These are phyloP conservation scores for Maconellicoccus hirsutus DNA, from an alignment of 1,140 invertebrate genomes.

Conservation along the genomic window DNA sequence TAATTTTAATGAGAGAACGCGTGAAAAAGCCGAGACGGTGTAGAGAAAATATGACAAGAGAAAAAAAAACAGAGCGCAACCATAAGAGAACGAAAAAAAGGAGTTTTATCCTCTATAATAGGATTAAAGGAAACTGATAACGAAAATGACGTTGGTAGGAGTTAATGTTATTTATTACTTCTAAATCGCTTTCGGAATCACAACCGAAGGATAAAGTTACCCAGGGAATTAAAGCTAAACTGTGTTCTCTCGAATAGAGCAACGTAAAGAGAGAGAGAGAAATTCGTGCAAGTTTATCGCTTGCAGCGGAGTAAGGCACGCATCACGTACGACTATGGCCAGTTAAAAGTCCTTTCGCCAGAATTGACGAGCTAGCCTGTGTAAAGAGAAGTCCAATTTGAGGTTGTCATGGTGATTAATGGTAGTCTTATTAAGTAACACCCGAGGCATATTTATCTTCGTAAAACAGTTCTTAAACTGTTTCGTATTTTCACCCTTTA, in stretches of 20 bases:
- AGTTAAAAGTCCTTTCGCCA: background rate
- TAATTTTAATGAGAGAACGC: background rate
- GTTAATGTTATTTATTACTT: constrained; percentile 10
- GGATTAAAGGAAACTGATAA: constrained; percentile 4
- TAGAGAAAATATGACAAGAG: background rate
- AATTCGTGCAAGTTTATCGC: constrained; percentile 3
- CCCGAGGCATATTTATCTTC: background rate
- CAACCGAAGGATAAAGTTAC: constrained; percentile 6
- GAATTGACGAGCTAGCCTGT: background rate
- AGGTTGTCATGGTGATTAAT: constrained; percentile 8
- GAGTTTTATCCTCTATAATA: background rate
- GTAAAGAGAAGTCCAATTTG: background rate
- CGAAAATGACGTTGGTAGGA: constrained; percentile 2
- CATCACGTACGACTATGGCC: constrained; percentile 6
- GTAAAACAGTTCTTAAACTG: background rate
- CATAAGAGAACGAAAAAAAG: background rate
- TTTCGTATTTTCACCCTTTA: background rate
- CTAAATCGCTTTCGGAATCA: background rate
- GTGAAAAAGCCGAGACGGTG: background rate
- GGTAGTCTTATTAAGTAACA: constrained; percentile 1
- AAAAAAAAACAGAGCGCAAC: too few relatives aligned
- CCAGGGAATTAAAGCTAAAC: constrained; percentile 7
- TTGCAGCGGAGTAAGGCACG: background rate
- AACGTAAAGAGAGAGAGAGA: background rate
- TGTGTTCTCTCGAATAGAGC: background rate